Evolutionary conservation across 2,797 vertebrate species (phyloP).

Genomic region (Triplophysa yarkandensis): DNA sequence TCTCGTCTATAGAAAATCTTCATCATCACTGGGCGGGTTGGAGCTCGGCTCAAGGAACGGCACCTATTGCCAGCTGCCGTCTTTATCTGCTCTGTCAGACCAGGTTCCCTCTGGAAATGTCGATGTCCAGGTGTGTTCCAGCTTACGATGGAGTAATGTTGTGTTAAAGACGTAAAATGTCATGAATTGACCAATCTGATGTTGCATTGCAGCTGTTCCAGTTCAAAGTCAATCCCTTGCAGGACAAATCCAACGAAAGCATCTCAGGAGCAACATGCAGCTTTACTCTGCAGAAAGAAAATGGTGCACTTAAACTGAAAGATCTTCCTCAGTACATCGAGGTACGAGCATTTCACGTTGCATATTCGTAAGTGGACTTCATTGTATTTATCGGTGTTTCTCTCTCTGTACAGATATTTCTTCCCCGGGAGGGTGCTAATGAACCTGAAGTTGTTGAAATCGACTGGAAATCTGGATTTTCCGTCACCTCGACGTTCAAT

Average conservation of each 20-base stretch:
- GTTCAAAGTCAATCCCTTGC: conserved; percentile 67
- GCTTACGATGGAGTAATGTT: too few relatives aligned
- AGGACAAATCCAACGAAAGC: conserved; percentile 51
- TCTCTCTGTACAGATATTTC: conserved; percentile 67
- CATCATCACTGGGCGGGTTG: conserved; percentile 8
- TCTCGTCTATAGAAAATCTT: conserved; percentile 44
- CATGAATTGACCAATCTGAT: background rate
- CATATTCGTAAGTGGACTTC: background rate
- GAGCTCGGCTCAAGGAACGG: conserved; percentile 60
- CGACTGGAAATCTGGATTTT: conserved; percentile 48
- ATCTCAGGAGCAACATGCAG: conserved; percentile 72
- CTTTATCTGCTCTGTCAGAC: conserved; percentile 40
- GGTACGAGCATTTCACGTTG: conserved; percentile 60
- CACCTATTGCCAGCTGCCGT: conserved; percentile 59
- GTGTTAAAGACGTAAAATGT: too few relatives aligned
- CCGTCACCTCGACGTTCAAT: conserved; percentile 61
- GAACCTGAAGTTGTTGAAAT: background rate
- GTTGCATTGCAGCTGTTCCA: conserved; percentile 63
- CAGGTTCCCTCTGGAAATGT: conserved; percentile 44
- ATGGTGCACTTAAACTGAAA: conserved; percentile 43
- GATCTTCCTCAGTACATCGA: conserved; percentile 68
- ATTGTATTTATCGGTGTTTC: background rate
- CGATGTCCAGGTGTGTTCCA: conserved; percentile 64
- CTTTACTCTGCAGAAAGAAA: conserved; percentile 55
- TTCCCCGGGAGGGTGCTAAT: conserved; percentile 57